Conservation (phyloP, 2,888 invertebrate genomes). For the Strigamia maritima region DNA sequence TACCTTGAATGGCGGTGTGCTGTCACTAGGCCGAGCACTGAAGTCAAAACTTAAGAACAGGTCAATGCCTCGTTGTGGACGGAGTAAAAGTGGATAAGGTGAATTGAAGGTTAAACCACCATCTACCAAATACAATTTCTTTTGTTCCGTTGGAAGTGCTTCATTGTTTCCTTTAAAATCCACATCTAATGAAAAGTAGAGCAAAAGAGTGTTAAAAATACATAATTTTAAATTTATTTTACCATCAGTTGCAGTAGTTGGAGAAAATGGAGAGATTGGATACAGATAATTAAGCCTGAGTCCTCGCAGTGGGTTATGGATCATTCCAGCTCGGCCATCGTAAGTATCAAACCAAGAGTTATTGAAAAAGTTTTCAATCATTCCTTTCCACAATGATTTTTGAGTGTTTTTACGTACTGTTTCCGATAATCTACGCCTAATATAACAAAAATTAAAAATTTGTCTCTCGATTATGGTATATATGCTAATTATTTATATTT, state of each 20-base stretch:
- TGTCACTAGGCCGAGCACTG: slow-evolving; percentile 52
- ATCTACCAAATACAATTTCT: slow-evolving; percentile 55
- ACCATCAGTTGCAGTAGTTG: slow-evolving; percentile 45
- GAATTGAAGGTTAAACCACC: slow-evolving; percentile 56
- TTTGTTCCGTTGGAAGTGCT: slow-evolving; percentile 51
- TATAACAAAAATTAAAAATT: neutral
- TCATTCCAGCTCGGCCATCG: slow-evolving; percentile 54
- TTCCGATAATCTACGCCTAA: slow-evolving; percentile 39
- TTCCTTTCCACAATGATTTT: slow-evolving; percentile 45
- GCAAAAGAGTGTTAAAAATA: neutral
- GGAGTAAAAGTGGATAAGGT: slow-evolving; percentile 53
- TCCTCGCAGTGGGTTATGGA: slow-evolving; percentile 55
- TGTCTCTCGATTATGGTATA: neutral
- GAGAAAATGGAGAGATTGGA: slow-evolving; percentile 53
- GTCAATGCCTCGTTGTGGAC: slow-evolving; percentile 54
- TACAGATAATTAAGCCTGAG: slow-evolving; percentile 51
- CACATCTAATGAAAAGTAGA: slow-evolving; percentile 45
- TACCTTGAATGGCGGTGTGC: slow-evolving; percentile 53
- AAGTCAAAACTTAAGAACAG: slow-evolving; percentile 55
- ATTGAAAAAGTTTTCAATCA: slow-evolving; percentile 47
- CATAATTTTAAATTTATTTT: neutral
- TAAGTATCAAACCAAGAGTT: slow-evolving; percentile 51
- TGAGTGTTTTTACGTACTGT: slow-evolving; percentile 42
- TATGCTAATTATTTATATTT: neutral
- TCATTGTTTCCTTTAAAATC: slow-evolving; percentile 53